Evolutionary conservation across 1,140 invertebrate genomes (phyloP), one percentile per base, ranked within the genome.

Genomic region (Marisa cornuarietis): DNA sequence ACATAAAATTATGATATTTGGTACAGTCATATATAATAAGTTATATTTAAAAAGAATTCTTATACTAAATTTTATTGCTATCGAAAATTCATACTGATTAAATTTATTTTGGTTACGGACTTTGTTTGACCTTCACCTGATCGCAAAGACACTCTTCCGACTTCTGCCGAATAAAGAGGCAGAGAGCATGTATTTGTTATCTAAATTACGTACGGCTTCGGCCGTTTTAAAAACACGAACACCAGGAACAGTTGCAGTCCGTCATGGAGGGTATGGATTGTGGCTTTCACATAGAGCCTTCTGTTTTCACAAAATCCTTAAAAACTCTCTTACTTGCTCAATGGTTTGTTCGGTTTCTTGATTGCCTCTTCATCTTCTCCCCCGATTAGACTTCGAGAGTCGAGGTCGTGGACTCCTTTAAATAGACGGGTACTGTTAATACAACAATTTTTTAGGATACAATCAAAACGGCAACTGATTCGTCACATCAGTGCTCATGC

Each of bases 171-270:
- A 51, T 42, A 49, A 69, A 63, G 26, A 58, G 62, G 26, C 75
- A 77, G 78, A 61, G 54, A 65, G 71, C 49, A 81, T 81, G 80
- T 77, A 77, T 63, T 77, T 81, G 51, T 51, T 73, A 42, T 78
- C 75, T 31, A 62, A 58, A 65, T 63, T 81, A 71, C 61, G 76
- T 61, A 65, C 75, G 61, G 75, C 61, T 9, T 26, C 61, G 20
- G 63, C 68, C 22, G 75, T 78, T 63, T 61, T 81, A 52, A 81
- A 65, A 81, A 49, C 68, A 26, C 68, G 52, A 51, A 51, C 71
- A 20, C 61, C 26, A 31, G 42, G 65, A 11, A 68, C 78, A 42
- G 62, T 61, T 11, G 58, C 76, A 24, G 75, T 81, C 22, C 66
- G 76, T 52, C 51, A 78, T 73, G 80, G 76, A 10, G 76, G 80